phyloP scores from a whole-genome alignment of 2,888 invertebrate genomes.

The Apocheima hispidaria region DNA sequence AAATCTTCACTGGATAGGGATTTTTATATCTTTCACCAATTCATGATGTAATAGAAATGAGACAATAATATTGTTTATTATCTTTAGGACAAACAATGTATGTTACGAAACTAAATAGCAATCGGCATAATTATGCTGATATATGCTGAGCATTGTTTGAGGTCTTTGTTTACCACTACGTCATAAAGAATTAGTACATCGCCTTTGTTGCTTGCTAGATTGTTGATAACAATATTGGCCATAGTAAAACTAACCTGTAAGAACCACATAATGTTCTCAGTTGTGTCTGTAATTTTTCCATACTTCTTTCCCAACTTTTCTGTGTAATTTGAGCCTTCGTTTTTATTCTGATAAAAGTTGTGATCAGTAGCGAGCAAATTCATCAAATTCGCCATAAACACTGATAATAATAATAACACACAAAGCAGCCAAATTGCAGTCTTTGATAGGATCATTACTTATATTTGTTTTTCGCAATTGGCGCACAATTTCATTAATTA shows the following conservation, averaged over 20 bases:
- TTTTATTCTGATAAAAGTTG: constrained; percentile 71
- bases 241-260: constrained; percentile 86
- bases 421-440: constrained; percentile 87
- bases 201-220: constrained; percentile 12
- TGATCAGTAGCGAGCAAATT: constrained; percentile 88
- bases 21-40: constrained; percentile 6
- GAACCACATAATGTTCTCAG: constrained; percentile 90
- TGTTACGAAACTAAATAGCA: constrained; percentile 13
- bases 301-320: constrained; percentile 70
- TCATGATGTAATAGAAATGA: constrained; percentile 2
- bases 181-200: constrained; percentile 35
- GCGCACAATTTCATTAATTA: constrained; percentile 23
- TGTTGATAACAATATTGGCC: background rate
- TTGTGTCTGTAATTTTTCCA: constrained; percentile 82
- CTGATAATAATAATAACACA: constrained; percentile 88
- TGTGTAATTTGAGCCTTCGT: constrained; percentile 67
- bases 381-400: constrained; percentile 89
- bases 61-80: constrained; percentile 10
- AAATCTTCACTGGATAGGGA: background rate
- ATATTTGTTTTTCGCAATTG: constrained; percentile 24
- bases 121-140: constrained; percentile 10
- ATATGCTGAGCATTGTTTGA: constrained; percentile 24
- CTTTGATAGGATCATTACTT: constrained; percentile 88
- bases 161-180: constrained; percentile 43
- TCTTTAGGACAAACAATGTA: constrained; percentile 9